These are phyloP conservation scores for Fukomys damarensis DNA, from an alignment of 2,113 vertebrate genomes.

Conservation along the genomic window DNA sequence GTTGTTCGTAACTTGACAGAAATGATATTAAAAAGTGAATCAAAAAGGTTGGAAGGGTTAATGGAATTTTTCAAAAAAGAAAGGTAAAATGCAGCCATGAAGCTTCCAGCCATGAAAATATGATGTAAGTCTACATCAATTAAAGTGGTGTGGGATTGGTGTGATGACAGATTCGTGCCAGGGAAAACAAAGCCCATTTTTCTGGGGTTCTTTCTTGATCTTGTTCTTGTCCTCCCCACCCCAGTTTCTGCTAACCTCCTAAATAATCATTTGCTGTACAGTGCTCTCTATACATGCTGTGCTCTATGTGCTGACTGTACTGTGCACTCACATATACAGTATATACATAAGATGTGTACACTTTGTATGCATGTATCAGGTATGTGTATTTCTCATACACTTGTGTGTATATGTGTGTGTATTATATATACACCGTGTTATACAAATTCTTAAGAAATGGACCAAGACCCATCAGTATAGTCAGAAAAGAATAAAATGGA, in stretches of 20 bases:
- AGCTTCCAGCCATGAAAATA: not conserved
- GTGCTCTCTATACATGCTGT: not conserved
- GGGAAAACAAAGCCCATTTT: not conserved
- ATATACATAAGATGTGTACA: not conserved
- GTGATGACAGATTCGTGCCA: not conserved
- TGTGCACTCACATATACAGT: not conserved
- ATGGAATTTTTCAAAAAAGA: not conserved
- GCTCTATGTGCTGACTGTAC: not conserved
- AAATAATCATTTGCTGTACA: not conserved
- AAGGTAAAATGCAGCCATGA: not conserved
- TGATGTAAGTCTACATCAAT: not conserved
- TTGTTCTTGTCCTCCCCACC: not conserved
- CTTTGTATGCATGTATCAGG: not conserved
- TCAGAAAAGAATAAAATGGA: not conserved
- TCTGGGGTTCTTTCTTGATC: no score
- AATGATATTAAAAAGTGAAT: not conserved
- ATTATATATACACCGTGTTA: not conserved
- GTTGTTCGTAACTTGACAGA: not conserved
- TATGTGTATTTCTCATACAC: not conserved
- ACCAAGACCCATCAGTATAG: not conserved
- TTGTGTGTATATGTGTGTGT: not conserved
- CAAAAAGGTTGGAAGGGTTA: not conserved
- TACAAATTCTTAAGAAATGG: not conserved
- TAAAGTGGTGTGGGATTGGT: accelerated
- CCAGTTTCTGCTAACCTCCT: not conserved